These are phyloP conservation scores for Ceraclea dissimilis DNA, from an alignment of 2,888 invertebrate species.

Conservation along the genomic window DNA sequence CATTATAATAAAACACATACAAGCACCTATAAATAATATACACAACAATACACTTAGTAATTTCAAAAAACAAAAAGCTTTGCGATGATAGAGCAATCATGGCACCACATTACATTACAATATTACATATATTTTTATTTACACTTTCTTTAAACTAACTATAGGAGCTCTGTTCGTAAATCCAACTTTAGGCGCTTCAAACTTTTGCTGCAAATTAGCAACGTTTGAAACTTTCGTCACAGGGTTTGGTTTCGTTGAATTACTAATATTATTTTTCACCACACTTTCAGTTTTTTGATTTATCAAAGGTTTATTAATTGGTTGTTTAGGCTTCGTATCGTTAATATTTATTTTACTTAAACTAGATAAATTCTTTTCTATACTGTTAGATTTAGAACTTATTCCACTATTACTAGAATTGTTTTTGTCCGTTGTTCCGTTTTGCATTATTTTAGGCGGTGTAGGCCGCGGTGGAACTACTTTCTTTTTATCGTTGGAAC, in stretches of 20 bases:
- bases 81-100: not conserved
- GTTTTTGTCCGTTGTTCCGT: slow-evolving; percentile 25
- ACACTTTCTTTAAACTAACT: slow-evolving; percentile 12
- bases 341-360: slow-evolving; percentile 8
- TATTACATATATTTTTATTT: too few relatives aligned
- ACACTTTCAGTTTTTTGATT: slow-evolving; percentile 16
- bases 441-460: slow-evolving; percentile 23
- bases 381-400: slow-evolving; percentile 19
- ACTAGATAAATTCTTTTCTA: slow-evolving; percentile 21
- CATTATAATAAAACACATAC: too few relatives aligned
- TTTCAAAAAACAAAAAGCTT: not conserved
- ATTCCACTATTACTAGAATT: slow-evolving; percentile 14
- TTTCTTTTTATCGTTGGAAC: slow-evolving; percentile 36
- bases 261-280: slow-evolving; percentile 4
- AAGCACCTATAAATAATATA: too few relatives aligned
- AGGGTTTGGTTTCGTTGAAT: not conserved
- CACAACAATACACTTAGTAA: too few relatives aligned
- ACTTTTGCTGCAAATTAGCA: slow-evolving; percentile 71
- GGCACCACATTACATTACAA: not conserved
- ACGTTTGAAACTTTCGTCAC: slow-evolving; percentile 53
- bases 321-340: slow-evolving; percentile 31
- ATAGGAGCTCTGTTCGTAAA: slow-evolving; percentile 11
- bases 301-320: slow-evolving; percentile 33
- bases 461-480: slow-evolving; percentile 27
- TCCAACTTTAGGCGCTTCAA: slow-evolving; percentile 53